A percentile compares a stretch with the other conserved stretches of the same genome.
phyloP scores from a whole-genome alignment of 2,888 invertebrate genomes.

The Acleris literana region DNA sequence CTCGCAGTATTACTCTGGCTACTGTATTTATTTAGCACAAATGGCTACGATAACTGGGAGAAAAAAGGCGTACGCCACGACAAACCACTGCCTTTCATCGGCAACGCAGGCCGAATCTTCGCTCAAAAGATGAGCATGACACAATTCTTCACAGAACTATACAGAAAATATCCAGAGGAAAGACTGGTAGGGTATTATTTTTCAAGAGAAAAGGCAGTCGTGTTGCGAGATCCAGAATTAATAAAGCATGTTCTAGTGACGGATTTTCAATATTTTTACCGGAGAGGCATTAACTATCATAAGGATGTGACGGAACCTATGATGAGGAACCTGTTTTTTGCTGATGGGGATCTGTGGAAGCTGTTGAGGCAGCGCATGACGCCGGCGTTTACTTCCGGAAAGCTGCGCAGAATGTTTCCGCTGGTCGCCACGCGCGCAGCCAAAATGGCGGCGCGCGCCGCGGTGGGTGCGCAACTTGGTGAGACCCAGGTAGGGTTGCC shows the following conservation, averaged over 20 bases:
- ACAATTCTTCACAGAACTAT: slow-evolving; percentile 13
- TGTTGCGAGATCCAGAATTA: slow-evolving; percentile 23
- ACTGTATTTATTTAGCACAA: slow-evolving; percentile 17
- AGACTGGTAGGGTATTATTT: slow-evolving; percentile 16
- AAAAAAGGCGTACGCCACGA: slow-evolving; percentile 19
- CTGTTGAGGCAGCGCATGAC: slow-evolving; percentile 64
- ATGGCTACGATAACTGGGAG: slow-evolving; percentile 26
- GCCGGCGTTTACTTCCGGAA: slow-evolving; percentile 66
- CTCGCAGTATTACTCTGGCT: slow-evolving; percentile 9
- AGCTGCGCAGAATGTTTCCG: slow-evolving; percentile 70
- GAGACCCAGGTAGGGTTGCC: no score
- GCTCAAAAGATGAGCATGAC: slow-evolving; percentile 22
- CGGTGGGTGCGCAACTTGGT: slow-evolving; percentile 43
- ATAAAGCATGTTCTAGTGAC: slow-evolving; percentile 20
- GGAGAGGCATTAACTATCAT: slow-evolving; percentile 15
- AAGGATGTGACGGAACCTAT: slow-evolving; percentile 50
- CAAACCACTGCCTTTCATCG: slow-evolving; percentile 21
- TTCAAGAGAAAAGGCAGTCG: not conserved
- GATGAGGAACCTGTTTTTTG: slow-evolving; percentile 57
- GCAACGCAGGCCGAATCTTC: slow-evolving; percentile 15
- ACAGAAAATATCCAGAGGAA: slow-evolving; percentile 22
- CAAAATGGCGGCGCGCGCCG: slow-evolving; percentile 38
- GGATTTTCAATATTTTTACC: slow-evolving; percentile 26
- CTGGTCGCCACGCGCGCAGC: slow-evolving; percentile 55
- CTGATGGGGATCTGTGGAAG: slow-evolving; percentile 68